phyloP scores from a whole-genome alignment of 2,888 invertebrate genomes.

The Athrips mouffetella region DNA sequence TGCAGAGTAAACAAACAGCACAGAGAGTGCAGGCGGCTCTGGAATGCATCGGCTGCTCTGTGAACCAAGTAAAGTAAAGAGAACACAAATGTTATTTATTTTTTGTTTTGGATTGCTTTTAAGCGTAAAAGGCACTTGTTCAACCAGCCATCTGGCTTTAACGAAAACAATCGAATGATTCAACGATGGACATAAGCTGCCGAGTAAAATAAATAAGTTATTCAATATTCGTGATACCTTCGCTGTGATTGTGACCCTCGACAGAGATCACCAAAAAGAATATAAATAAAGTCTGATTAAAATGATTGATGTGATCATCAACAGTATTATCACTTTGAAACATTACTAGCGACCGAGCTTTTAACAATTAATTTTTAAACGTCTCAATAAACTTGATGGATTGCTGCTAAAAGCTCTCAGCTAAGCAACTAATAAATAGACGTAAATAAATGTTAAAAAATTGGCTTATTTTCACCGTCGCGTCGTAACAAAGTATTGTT shows the following conservation, averaged over 20 bases:
- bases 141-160: not conserved
- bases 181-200: not conserved
- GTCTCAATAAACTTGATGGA: constrained; percentile 6
- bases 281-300: not conserved
- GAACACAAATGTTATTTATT: constrained; percentile 1
- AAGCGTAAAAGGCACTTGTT: constrained; percentile 2
- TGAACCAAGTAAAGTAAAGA: not conserved
- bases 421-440: not conserved
- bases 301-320: not conserved
- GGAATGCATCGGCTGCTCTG: constrained; percentile 6
- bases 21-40: not conserved
- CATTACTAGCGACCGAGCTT: not conserved
- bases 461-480: constrained; percentile 17
- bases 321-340: not conserved
- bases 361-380: not conserved
- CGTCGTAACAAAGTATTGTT: constrained; percentile 29
- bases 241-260: no score
- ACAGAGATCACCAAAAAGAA: no score
- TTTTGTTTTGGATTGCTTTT: constrained; percentile 3
- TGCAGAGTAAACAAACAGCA: constrained; percentile 5
- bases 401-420: constrained; percentile 4
- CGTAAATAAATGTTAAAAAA: constrained; percentile 9
- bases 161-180: not conserved
- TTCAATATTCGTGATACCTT: no score
- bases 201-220: no score